Evolutionary conservation across 2,888 invertebrate species (phyloP), one percentile per base, ranked within the genome.

Genomic region (Eristalis intricaria): DNA sequence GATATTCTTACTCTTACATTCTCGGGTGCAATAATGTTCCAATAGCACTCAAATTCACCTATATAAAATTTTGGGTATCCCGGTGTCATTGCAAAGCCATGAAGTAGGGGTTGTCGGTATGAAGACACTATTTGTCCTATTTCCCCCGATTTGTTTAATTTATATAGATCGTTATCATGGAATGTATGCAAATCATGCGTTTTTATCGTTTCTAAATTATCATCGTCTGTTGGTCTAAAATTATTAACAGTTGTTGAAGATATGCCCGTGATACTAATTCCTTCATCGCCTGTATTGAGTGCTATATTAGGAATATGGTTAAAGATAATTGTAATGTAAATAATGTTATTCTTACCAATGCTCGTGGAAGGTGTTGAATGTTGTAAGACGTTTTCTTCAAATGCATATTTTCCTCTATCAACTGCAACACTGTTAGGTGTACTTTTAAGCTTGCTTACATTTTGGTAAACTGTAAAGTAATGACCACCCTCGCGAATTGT

Each of bases 1-100:
- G 95, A 95, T 69, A 96, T 91, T 88, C 95, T 93, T 75, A 97
- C 94, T 90, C 93, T 94, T 91, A 96, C 96, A 80, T 95, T 95
- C 0, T 94, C 94, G 64, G 95, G 93, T 1, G 95, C 95, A 63
- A 93, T 93, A 76, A 97, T 94, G 83, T 94, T 94, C 96, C 96
- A 96, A 56, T 94, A 94, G 91, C 97, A 97, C 89, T 94, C 92
- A 91, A 91, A 92, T 56, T 95, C 95, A 0, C 96, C 96, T 15
- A 96, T 94, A 91, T 96, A 96, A 92, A 95, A 96, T 89, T 95
- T 94, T 0, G 97, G 96, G 92, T 96, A 97, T 8, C 96, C 96
- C 0, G 96, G 96, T 87, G 95, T 95, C 43, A 95, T 94, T 89
- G 96, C 94, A 91, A 96, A 95, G 2, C 96, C 96, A 91, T 95